Base-by-base conservation (phyloP, 1,140 invertebrate genomes). In the Euschistus heros region DNA sequence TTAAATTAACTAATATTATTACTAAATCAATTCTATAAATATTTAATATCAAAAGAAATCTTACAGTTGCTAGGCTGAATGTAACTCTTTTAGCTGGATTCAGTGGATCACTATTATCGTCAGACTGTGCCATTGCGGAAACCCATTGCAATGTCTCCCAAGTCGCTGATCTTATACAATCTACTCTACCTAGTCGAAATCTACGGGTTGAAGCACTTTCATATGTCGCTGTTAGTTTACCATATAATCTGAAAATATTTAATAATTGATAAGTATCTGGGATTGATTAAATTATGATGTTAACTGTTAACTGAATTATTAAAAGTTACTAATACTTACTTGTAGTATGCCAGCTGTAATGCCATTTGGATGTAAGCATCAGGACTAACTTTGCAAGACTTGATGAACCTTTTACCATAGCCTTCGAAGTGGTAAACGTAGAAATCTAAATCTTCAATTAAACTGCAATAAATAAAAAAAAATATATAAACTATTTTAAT, bases 291-390 rank as follows among this genome's bases (percentile, higher is more conserved):
- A 37, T 6, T 10, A 37, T 37, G 13, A 13, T 6, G 1, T 37
- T 37, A 17, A 8, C n/a, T 54, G 24, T 22, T 54, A 5, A 2
- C 8, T 6, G 50, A 54, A 20, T 22, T n/a, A n/a, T n/a, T 37
- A 6, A 6, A 37, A 37, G 33, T 37, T 30, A 37, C 13, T 26
- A 15, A 54, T 22, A 70, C 70, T 80, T 77, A 95, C 93, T 90
- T 92, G 80, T 88, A 98, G 75, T 96, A 94, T 0, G 97, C 88
- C 57, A 98, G 80, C 77, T 99, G 97, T 22, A 99, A 77, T 0
- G 93, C 89, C 50, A 99, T 76, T 78, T 99, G 97, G 55, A 98
- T 88, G 76, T 92, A 99, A 59, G 87, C 94, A 77, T 99, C 97
- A 0, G 97, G 97, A 76, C 94, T 97, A 72, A 94, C 86, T 73